phyloP scores from a whole-genome alignment of 1,140 invertebrate genomes.

The Harpegnathos saltator region DNA sequence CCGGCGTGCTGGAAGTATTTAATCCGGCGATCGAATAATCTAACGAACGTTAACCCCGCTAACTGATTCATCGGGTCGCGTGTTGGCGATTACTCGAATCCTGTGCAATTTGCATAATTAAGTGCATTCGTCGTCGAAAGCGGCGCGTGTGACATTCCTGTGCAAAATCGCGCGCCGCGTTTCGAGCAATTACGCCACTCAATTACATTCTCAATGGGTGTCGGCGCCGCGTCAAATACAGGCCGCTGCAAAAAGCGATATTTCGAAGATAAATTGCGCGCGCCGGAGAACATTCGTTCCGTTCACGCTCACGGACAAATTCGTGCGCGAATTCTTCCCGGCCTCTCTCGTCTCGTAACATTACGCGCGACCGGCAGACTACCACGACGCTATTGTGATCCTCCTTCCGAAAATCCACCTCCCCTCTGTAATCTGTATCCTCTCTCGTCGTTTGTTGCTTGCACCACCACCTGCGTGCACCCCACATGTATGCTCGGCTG shows the following conservation, averaged over 20 bases:
- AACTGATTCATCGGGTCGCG: conserved; percentile 69
- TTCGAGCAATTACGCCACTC: conserved; percentile 37
- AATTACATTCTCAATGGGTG: conserved; percentile 25
- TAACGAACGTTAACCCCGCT: conserved; percentile 69
- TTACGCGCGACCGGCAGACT: background rate
- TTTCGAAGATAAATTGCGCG: background rate
- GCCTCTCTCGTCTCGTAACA: background rate
- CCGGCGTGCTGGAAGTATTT: conserved; percentile 64
- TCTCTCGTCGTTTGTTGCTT: background rate
- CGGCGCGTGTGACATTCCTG: conserved; percentile 44
- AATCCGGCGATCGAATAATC: conserved; percentile 66
- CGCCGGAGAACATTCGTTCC: background rate
- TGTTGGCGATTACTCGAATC: conserved; percentile 72
- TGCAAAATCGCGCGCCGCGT: conserved; percentile 30
- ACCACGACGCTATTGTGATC: background rate
- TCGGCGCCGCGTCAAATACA: background rate
- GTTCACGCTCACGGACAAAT: no score
- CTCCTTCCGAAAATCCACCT: background rate
- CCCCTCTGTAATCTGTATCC: background rate
- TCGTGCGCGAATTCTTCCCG: background rate
- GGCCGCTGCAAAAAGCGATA: conserved; percentile 2
- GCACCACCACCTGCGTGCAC: background rate
- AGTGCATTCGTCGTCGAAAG: conserved; percentile 67
- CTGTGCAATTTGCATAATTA: conserved; percentile 72
- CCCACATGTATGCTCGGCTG: background rate